Evolutionary conservation across 2,888 invertebrate genomes (phyloP).

Genomic region (Steromphala cineraria): DNA sequence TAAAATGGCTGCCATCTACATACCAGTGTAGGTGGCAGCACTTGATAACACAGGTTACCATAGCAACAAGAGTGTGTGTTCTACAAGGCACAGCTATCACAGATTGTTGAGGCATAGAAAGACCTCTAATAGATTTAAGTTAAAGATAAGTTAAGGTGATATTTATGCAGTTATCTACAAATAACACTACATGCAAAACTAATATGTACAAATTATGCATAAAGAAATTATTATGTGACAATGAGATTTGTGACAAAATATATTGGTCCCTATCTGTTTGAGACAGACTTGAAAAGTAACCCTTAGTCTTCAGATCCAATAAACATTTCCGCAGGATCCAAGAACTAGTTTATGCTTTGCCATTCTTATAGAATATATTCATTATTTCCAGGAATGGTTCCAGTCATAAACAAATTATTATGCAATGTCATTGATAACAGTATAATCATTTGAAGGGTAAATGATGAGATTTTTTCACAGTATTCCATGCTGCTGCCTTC

Average conservation of each 20-base stretch:
- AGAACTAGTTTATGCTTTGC: neutral
- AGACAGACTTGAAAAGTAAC: neutral
- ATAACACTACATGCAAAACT: neutral
- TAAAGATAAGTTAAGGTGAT: neutral
- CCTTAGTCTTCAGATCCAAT: no score
- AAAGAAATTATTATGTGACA: neutral
- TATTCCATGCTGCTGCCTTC: no score
- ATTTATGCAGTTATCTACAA: neutral
- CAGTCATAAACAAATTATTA: neutral
- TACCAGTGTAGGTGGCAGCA: no score
- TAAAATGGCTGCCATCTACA: no score
- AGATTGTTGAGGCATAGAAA: conserved; percentile 3
- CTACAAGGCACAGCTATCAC: conserved; percentile 14
- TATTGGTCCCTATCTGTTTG: neutral
- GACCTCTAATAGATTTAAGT: conserved; percentile 1
- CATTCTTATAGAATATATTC: neutral
- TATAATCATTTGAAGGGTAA: no score
- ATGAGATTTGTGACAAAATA: neutral
- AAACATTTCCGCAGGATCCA: no score
- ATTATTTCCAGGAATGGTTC: neutral
- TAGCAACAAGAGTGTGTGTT: no score
- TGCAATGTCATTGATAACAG: neutral
- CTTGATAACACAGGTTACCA: no score
- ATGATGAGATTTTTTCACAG: no score
- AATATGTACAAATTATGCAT: conserved; percentile 6